Base-by-base conservation (phyloP, 2,888 invertebrate genomes). In the Drosophila neonasuta region DNA sequence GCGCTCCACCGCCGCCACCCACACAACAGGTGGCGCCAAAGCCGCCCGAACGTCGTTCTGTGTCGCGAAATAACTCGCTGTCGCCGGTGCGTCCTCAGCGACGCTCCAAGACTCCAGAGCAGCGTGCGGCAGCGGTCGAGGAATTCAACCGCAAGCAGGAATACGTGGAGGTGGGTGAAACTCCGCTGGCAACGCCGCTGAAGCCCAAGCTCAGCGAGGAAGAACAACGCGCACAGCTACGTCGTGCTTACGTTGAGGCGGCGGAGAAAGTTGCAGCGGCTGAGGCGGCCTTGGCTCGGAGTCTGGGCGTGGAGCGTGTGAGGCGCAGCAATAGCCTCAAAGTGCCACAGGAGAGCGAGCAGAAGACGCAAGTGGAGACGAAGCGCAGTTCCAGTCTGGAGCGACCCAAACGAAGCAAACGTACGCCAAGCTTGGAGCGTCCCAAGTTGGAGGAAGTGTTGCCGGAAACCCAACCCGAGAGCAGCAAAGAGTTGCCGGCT, bases 81-180 rank as follows among this genome's bases (percentile, higher is more conserved):
- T 89, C 89, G 0, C 90, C 90, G 0, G 84, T 90, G 30, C 80
- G 89, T 3, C 89, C 90, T 0, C 82, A 88, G 44, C 62, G 90
- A 7, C 86, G 89, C 34, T 90, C 90, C 0, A 90, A 86, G 68
- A 89, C 90, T 0, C 89, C 89, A 0, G 89, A 90, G 34, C 86
- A 81, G 9, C 76, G 80, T 2, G 76, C 24, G 6, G 24, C 68
- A 2, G 76, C 68, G 3, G 66, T 8, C 0, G 45, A 48, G 54
- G 62, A 86, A 15, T 15, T 75, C 2, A 61, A 63, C 0, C 74
- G 77, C 74, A 74, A 79, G 42, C 44, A 46, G 4, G 64, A 85
- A 59, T 70, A 89, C 76, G 48, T 84, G n/a, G 80, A 72, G 15
- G 68, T 87, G 32, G 87, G 80, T 0, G 85, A 85, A 42, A 36